Base-by-base conservation (phyloP, 2,797 vertebrate genomes). In the Alosa sapidissima region DNA sequence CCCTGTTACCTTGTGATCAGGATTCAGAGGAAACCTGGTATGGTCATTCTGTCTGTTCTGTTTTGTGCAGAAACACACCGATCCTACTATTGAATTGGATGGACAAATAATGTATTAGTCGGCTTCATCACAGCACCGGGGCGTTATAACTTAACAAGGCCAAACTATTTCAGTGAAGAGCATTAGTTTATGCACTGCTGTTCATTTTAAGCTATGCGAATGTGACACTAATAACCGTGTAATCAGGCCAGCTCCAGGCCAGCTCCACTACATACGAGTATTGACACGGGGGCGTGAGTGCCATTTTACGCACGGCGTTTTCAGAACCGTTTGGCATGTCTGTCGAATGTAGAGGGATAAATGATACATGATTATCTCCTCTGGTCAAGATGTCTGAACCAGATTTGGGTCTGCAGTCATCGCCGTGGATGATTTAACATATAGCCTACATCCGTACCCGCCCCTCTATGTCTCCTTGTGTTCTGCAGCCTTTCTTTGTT, bases 21-120 rank as follows among this genome's bases (percentile, higher is more conserved):
- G 92, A 95, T 52, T 94, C 95, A 10, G 96, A 97, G 8, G 97
- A 97, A 88, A 97, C 96, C 60, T 99, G 98, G 98, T 99, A 93
- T 78, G 72, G 72, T 85, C 54, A 16, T 19, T 16, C 47, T 78
- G 72, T 78, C 72, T 47, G 36, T 78, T 36, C 72, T 47, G 72
- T 45, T 78, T 78, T 47, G 72, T 78, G 41, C 72, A 78, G 41
- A 78, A 47, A 19, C 16, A 36, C 41, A 47, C 41, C 5, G 36
- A 14, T 47, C 16, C 36, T 45, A 7, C 58, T 78, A 16, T 41
- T 78, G 14, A 47, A 45, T 78, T 19, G 13, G 13, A 75, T 36
- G 19, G 14, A 47, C 33, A 19, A 21, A 36, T 19, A 75, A 45
- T 75, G 68, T 36, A 47, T 47, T 78, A 16, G 58, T 62, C 8